phyloP scores from a whole-genome alignment of 2,888 invertebrate species.

The Dastarcus helophoroides region DNA sequence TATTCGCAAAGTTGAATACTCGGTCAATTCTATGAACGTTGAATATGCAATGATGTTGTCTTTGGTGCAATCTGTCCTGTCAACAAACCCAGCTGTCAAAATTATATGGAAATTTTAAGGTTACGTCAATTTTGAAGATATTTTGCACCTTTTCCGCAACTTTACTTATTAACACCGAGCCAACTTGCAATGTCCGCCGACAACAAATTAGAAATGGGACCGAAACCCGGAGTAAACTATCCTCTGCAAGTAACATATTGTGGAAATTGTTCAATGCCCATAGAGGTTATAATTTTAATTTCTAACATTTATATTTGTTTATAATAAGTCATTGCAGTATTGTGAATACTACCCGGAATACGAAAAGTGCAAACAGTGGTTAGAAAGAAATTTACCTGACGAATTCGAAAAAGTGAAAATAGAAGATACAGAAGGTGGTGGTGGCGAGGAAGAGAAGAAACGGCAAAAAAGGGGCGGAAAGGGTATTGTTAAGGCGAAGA shows the following conservation, averaged over 20 bases:
- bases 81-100: too few relatives aligned
- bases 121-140: too few relatives aligned
- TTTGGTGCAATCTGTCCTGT: too few relatives aligned
- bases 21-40: too few relatives aligned
- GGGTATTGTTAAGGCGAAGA: slow-evolving; percentile 89
- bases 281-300: slow-evolving; percentile 50
- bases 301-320: neutral
- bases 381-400: slow-evolving; percentile 86
- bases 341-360: slow-evolving; percentile 97
- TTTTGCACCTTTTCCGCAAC: too few relatives aligned
- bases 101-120: too few relatives aligned
- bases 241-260: slow-evolving; percentile 80
- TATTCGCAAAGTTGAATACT: too few relatives aligned
- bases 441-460: slow-evolving; percentile 81
- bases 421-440: slow-evolving; percentile 53
- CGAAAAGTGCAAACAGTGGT: slow-evolving; percentile 94
- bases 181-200: slow-evolving; percentile 36
- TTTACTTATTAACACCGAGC: too few relatives aligned
- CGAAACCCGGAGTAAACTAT: slow-evolving; percentile 54
- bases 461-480: slow-evolving; percentile 95
- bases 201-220: slow-evolving; percentile 51
- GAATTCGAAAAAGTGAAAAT: slow-evolving; percentile 84
- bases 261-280: slow-evolving; percentile 90
- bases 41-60: too few relatives aligned
- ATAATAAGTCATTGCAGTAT: slow-evolving; percentile 51